phyloP scores from a whole-genome alignment of 64 coral and sea anemone species.

The Porites lutea region DNA sequence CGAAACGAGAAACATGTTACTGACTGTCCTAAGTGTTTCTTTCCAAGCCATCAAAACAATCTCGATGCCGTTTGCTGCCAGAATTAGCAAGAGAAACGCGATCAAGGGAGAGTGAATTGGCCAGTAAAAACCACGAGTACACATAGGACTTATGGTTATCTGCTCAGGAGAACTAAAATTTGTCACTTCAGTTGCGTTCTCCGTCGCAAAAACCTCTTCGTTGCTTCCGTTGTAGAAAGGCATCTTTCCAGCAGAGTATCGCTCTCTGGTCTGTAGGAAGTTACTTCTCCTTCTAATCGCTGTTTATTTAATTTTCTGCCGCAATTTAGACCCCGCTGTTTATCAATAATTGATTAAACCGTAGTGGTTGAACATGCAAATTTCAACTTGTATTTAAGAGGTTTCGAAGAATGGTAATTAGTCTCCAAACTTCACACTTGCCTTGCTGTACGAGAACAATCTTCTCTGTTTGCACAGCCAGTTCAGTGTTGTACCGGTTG shows the following conservation, averaged over 20 bases:
- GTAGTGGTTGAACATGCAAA: neutral
- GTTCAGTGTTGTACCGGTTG: neutral
- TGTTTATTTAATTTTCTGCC: neutral
- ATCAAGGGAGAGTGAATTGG: constrained; percentile 23
- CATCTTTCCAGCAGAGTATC: neutral
- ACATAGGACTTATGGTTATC: neutral
- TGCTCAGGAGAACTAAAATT: neutral
- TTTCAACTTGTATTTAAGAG: neutral
- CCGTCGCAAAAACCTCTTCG: neutral
- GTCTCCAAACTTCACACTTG: neutral
- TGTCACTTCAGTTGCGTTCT: neutral
- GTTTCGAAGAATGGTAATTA: neutral
- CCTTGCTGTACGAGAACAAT: neutral
- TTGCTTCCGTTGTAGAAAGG: neutral
- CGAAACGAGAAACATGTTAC: constrained; percentile 34
- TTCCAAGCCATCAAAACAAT: constrained; percentile 48
- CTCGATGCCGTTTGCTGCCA: constrained; percentile 28
- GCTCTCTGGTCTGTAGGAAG: neutral
- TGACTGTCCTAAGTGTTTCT: constrained; percentile 12
- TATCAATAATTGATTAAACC: neutral
- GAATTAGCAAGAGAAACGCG: neutral
- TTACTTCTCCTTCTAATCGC: neutral
- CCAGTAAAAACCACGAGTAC: constrained; percentile 18
- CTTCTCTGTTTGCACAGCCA: neutral
- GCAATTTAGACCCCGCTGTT: neutral